Evolutionary conservation across 2,888 invertebrate genomes (phyloP).

Genomic region (Pristionchus japonicus): DNA sequence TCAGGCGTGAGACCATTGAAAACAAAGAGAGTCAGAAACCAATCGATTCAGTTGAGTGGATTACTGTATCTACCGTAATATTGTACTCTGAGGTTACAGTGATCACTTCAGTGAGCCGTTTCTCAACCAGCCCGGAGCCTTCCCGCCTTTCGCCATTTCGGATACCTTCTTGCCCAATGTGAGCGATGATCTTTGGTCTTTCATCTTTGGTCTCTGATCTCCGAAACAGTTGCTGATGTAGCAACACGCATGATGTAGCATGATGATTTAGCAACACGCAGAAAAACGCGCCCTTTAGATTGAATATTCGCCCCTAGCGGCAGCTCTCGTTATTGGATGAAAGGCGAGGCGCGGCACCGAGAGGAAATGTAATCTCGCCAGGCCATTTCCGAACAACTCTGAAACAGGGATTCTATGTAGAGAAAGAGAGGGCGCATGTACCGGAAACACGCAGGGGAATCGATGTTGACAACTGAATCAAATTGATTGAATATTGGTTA

Average conservation of each 20-base stretch:
- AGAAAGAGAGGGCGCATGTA: too few relatives aligned
- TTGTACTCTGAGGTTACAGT: not conserved
- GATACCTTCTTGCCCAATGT: slow-evolving; percentile 57
- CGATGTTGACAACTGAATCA: too few relatives aligned
- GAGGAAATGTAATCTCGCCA: slow-evolving; percentile 14
- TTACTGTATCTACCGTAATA: not conserved
- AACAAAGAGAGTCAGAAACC: too few relatives aligned
- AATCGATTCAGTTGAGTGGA: not conserved
- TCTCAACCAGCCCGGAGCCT: slow-evolving; percentile 51
- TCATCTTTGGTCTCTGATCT: slow-evolving; percentile 43
- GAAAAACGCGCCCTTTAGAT: not conserved
- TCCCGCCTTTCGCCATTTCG: slow-evolving; percentile 54
- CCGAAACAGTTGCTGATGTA: not conserved
- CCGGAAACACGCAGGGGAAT: too few relatives aligned
- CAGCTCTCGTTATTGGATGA: not conserved
- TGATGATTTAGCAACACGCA: too few relatives aligned
- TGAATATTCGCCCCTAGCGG: not conserved
- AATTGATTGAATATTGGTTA: too few relatives aligned
- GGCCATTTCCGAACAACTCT: slow-evolving; percentile 10
- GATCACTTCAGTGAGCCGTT: slow-evolving; percentile 53
- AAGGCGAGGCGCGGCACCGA: not conserved
- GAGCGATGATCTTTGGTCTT: too few relatives aligned
- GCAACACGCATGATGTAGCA: not conserved
- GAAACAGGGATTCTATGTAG: too few relatives aligned
- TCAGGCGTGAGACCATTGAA: too few relatives aligned